Conservation (phyloP, 1,140 invertebrate species). For the Mactra quadrangularis region DNA sequence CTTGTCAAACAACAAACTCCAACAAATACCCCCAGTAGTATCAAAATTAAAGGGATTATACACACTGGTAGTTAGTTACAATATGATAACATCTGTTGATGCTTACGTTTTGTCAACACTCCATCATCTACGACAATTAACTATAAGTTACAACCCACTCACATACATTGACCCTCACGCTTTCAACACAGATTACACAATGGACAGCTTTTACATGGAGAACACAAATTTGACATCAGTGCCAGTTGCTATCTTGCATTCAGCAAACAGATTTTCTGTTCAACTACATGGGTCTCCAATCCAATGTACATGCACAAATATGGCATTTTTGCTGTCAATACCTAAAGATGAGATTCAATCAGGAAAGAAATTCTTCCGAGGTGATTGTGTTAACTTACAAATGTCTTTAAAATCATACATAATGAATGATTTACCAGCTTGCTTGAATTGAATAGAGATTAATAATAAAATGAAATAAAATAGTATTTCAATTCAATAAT, state of each 20-base stretch:
- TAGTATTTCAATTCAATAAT: too few relatives aligned
- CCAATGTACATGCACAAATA: conserved; percentile 12
- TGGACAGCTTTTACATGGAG: neutral
- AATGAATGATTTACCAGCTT: conserved; percentile 7
- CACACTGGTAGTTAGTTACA: conserved; percentile 20
- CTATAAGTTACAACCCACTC: conserved; percentile 23
- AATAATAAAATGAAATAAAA: too few relatives aligned
- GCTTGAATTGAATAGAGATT: neutral
- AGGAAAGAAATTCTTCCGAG: conserved; percentile 26
- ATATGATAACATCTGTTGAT: conserved; percentile 32
- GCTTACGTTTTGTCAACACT: conserved; percentile 1
- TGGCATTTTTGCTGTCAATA: conserved; percentile 10
- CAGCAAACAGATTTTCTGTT: neutral
- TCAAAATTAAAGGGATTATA: conserved; percentile 9
- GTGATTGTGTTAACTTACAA: conserved; percentile 7
- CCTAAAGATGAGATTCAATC: conserved; percentile 8
- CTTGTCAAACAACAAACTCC: conserved; percentile 18
- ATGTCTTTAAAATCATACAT: conserved; percentile 20
- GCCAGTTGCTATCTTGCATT: conserved; percentile 37
- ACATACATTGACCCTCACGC: conserved; percentile 36
- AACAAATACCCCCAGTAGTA: conserved; percentile 10
- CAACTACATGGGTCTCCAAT: conserved; percentile 21
- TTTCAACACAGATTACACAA: conserved; percentile 28
- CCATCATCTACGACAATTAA: conserved; percentile 24
- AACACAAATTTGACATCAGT: conserved; percentile 46